Percentiles rank a stretch among this genome's conserved stretches.
Conservation (phyloP, 1,140 invertebrate species). For the Belonocnema kinseyi region DNA sequence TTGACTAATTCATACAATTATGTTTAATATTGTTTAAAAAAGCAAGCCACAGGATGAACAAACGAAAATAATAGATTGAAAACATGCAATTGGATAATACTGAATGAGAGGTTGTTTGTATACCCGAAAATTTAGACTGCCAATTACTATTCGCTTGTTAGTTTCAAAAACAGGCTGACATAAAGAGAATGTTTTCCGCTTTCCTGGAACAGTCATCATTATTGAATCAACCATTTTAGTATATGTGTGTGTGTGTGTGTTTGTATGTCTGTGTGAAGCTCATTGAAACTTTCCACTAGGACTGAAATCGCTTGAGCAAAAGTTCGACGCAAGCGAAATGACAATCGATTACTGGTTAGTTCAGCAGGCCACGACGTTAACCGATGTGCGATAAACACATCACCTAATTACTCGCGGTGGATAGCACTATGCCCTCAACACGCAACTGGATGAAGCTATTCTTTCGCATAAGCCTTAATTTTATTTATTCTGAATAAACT, state of each 20-base stretch:
- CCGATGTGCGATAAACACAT: slow-evolving; percentile 71
- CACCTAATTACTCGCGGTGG: slow-evolving; percentile 71
- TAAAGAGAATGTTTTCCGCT: not conserved
- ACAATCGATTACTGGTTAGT: slow-evolving; percentile 68
- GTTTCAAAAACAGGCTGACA: not conserved
- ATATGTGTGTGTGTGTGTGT: slow-evolving; percentile 26
- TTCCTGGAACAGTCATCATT: not conserved
- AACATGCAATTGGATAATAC: not conserved
- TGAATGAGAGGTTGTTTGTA: not conserved
- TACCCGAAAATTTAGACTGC: not conserved
- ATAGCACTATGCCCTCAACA: slow-evolving; percentile 57
- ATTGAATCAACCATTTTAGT: too few species aligned
- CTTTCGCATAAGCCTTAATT: slow-evolving; percentile 45
- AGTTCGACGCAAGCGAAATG: slow-evolving; percentile 55
- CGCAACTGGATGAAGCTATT: slow-evolving; percentile 55
- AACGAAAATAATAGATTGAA: too few species aligned
- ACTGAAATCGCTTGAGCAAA: slow-evolving; percentile 59
- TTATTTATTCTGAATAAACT: too few species aligned
- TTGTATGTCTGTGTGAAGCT: slow-evolving; percentile 35
- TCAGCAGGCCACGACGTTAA: slow-evolving; percentile 59
- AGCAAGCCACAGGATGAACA: not conserved
- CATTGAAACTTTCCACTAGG: slow-evolving; percentile 39
- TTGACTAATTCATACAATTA: too few species aligned
- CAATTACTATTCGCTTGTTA: not conserved
- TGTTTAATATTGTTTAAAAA: not conserved